phyloP scores from a whole-genome alignment of 2,888 invertebrate genomes.

The Monopis laevigella region DNA sequence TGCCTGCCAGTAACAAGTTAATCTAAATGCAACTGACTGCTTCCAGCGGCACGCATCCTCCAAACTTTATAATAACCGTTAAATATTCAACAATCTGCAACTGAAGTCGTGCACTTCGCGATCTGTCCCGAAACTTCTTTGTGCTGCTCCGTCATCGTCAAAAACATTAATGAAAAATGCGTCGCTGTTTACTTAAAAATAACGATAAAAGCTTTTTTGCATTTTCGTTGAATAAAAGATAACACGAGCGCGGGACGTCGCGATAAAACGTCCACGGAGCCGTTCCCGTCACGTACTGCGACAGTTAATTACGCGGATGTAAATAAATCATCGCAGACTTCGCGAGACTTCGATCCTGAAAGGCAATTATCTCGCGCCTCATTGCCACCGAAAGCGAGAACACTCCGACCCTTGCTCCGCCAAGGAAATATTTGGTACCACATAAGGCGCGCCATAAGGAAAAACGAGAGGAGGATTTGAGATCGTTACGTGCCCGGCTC shows the following conservation, averaged over 20 bases:
- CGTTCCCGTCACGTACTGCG: conserved; percentile 64
- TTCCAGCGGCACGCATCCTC: conserved; percentile 51
- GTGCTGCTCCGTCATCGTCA: conserved; percentile 10
- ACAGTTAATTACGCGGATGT: conserved; percentile 66
- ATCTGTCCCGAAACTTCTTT: conserved; percentile 16
- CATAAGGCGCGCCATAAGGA: conserved; percentile 48
- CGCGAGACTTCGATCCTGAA: conserved; percentile 54
- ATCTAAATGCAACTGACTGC: conserved; percentile 62
- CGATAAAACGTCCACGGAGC: conserved; percentile 57
- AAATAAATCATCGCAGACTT: conserved; percentile 66
- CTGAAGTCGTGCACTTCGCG: conserved; percentile 27
- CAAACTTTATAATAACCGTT: conserved; percentile 50
- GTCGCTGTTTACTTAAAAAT: conserved; percentile 46
- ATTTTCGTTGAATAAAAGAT: conserved; percentile 57
- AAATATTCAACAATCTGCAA: conserved; percentile 46
- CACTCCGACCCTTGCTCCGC: conserved; percentile 28
- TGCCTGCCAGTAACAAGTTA: conserved; percentile 65
- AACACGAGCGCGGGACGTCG: conserved; percentile 40
- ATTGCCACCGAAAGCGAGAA: conserved; percentile 58
- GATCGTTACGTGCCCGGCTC: conserved; percentile 46
- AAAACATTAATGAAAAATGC: not conserved
- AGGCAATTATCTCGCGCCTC: conserved; percentile 64
- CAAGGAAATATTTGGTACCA: conserved; percentile 48
- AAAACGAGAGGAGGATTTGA: conserved; percentile 48
- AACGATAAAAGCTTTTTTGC: conserved; percentile 53